Percentiles rank a stretch among this genome's conserved stretches.
phyloP scores from a whole-genome alignment of 2,113 vertebrate genomes.

The Tonatia bakeri region DNA sequence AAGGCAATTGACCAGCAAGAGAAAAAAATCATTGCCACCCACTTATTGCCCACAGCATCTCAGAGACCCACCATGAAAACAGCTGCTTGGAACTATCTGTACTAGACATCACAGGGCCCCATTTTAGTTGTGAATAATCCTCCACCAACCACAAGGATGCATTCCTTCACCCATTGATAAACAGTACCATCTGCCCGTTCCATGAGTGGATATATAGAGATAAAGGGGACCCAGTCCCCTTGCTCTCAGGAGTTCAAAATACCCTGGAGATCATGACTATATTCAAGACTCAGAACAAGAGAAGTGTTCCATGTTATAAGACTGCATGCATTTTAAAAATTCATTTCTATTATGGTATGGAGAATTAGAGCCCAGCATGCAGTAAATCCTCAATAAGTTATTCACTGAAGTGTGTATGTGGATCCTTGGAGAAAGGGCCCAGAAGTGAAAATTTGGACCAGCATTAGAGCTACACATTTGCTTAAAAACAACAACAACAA shows the following conservation, averaged over 20 bases:
- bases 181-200: neutral
- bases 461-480: neutral
- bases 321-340: neutral
- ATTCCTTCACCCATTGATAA: neutral
- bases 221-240: neutral
- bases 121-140: neutral
- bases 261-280: neutral
- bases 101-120: neutral
- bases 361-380: neutral
- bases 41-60: neutral
- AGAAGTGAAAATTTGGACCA: neutral
- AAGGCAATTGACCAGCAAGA: conserved; percentile 62
- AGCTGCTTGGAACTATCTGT: neutral
- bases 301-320: neutral
- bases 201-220: neutral
- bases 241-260: neutral
- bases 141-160: neutral
- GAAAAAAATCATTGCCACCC: conserved; percentile 19
- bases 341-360: neutral
- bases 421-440: neutral
- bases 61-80: neutral
- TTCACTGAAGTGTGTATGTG: neutral
- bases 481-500: neutral
- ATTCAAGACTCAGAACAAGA: neutral
- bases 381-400: neutral